These are phyloP conservation scores for Amphiprion clarkii DNA, from an alignment of 2,797 vertebrate species.

Conservation along the genomic window DNA sequence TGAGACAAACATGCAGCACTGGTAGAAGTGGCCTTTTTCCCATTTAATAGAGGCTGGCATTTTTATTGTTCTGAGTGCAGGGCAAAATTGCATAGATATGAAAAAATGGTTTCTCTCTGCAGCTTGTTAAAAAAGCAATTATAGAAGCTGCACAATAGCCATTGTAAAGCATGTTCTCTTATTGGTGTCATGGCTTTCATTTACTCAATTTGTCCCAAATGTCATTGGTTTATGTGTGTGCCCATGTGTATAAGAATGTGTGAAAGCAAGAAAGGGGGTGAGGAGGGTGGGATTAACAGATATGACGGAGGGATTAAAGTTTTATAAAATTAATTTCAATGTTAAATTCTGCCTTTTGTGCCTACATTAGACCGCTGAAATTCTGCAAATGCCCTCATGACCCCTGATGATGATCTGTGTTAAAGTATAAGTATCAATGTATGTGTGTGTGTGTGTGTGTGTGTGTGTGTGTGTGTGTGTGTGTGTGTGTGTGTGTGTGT, in stretches of 20 bases:
- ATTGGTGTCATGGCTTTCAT: slow-evolving; percentile 87
- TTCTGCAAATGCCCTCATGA: slow-evolving; percentile 3
- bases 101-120: slow-evolving; percentile 80
- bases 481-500: no score
- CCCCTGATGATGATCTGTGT: slow-evolving; percentile 17
- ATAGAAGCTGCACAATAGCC: slow-evolving; percentile 83
- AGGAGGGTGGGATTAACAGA: slow-evolving; percentile 30
- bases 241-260: slow-evolving; percentile 29
- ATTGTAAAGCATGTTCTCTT: slow-evolving; percentile 83
- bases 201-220: slow-evolving; percentile 86
- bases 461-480: no score
- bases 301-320: slow-evolving; percentile 50
- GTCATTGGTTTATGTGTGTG: slow-evolving; percentile 68
- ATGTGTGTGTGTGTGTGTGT: no score
- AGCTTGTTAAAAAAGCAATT: slow-evolving; percentile 88
- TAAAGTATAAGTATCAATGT: neutral
- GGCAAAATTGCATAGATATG: slow-evolving; percentile 85
- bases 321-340: slow-evolving; percentile 29
- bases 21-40: slow-evolving; percentile 70
- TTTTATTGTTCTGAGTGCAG: slow-evolving; percentile 83
- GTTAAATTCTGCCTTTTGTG: slow-evolving; percentile 40
- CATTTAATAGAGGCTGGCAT: slow-evolving; percentile 82
- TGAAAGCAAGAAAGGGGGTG: slow-evolving; percentile 4
- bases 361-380: neutral
- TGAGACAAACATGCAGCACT: slow-evolving; percentile 75